phyloP scores from a whole-genome alignment of 2,113 vertebrate genomes.

The Aramus guarauna region DNA sequence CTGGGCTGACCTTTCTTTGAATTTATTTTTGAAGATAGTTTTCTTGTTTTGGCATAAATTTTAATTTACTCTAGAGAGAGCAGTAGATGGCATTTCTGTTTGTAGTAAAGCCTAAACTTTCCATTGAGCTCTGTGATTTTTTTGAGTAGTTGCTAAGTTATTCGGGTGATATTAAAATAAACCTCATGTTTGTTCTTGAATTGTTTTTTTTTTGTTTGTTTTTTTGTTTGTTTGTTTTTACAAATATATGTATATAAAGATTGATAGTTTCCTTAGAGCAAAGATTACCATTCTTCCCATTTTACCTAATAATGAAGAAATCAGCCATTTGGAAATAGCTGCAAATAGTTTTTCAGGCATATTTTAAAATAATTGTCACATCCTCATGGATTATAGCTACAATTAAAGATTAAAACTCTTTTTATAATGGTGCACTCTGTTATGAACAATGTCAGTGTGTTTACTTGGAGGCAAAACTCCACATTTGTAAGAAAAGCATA shows the following conservation, averaged over 20 bases:
- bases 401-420: neutral
- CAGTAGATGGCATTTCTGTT: neutral
- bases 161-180: neutral
- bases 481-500: neutral
- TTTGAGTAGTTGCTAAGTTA: neutral
- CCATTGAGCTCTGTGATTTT: neutral
- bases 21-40: conserved; percentile 4
- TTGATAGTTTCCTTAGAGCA: neutral
- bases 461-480: neutral
- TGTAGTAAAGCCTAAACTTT: neutral
- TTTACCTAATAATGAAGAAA: neutral
- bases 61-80: neutral
- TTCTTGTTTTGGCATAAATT: neutral
- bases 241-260: neutral
- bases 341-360: neutral
- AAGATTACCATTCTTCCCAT: neutral
- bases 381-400: neutral
- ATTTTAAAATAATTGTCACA: neutral
- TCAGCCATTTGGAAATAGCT: neutral
- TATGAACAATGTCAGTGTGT: neutral
- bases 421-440: neutral
- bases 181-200: neutral
- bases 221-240: neutral
- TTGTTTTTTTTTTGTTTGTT: neutral
- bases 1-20: conserved; percentile 12